Percentiles rank a stretch among this genome's conserved stretches.
These are phyloP conservation scores for Callionymus lyra DNA, from an alignment of 2,113 vertebrate genomes.

Conservation along the genomic window DNA sequence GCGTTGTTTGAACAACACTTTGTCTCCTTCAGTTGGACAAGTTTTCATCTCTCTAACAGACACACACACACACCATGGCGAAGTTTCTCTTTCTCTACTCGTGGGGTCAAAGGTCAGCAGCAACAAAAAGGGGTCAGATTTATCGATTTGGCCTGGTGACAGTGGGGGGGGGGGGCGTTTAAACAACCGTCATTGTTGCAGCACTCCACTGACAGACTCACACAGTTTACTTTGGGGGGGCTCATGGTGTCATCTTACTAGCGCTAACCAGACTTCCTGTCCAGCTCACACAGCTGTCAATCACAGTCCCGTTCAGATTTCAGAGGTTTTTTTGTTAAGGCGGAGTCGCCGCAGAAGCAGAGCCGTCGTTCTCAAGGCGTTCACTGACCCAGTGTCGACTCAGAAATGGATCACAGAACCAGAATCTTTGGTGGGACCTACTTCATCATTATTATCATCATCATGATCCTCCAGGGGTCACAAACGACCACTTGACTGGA, in stretches of 20 bases:
- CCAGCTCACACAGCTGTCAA: constrained; percentile 26
- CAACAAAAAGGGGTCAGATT: constrained; percentile 32
- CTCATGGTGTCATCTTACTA: constrained; percentile 28
- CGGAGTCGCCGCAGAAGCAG: constrained; percentile 1
- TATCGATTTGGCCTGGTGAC: constrained; percentile 57
- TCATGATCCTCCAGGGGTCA: too few relatives aligned
- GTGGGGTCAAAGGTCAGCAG: constrained; percentile 48
- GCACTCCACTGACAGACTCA: constrained; percentile 11
- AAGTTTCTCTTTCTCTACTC: constrained; percentile 13
- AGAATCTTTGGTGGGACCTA: too few relatives aligned
- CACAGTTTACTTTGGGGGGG: constrained; percentile 16
- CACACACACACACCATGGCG: neutral
- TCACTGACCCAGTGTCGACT: too few relatives aligned
- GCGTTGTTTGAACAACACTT: too few relatives aligned
- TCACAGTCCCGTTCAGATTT: constrained; percentile 40
- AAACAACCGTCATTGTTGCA: constrained; percentile 19
- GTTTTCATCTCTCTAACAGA: neutral
- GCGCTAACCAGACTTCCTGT: constrained; percentile 40
- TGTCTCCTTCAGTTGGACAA: too few relatives aligned
- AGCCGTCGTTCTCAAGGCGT: neutral
- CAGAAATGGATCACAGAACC: too few relatives aligned
- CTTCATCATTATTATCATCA: too few relatives aligned
- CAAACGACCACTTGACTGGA: too few relatives aligned
- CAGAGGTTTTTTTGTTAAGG: constrained; percentile 21
- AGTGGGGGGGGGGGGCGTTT: neutral